Conservation (phyloP, 2,113 vertebrate genomes). For the Serinus canaria region DNA sequence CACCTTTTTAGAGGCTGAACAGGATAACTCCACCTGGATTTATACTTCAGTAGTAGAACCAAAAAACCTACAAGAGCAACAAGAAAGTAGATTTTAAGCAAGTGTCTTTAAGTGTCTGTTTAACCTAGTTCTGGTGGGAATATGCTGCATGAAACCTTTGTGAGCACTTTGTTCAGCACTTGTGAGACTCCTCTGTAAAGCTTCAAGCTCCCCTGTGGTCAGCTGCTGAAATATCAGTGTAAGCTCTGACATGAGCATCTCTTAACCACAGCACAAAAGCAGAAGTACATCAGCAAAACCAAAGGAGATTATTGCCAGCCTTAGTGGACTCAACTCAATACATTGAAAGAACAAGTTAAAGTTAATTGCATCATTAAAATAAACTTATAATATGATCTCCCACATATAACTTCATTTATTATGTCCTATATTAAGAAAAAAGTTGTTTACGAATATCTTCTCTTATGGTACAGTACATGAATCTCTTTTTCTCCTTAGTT, state of each 20-base stretch:
- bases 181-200: neutral
- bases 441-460: accelerated
- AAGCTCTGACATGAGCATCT: neutral
- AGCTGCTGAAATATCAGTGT: neutral
- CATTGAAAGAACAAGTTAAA: neutral
- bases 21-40: neutral
- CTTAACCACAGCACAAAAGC: neutral
- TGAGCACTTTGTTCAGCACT: neutral
- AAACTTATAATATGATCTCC: neutral
- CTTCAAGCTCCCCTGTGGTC: neutral
- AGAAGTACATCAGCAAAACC: neutral
- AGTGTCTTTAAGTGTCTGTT: neutral
- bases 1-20: neutral
- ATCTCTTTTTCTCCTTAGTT: neutral
- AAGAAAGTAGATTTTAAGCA: neutral
- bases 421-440: neutral
- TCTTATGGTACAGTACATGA: neutral
- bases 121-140: neutral
- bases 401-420: neutral
- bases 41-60: neutral
- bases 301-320: neutral
- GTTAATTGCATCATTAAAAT: neutral
- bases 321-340: neutral
- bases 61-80: neutral
- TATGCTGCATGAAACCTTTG: neutral